Evolutionary conservation across 2,113 vertebrate species (phyloP).

Genomic region (Ibidorhyncha struthersii): DNA sequence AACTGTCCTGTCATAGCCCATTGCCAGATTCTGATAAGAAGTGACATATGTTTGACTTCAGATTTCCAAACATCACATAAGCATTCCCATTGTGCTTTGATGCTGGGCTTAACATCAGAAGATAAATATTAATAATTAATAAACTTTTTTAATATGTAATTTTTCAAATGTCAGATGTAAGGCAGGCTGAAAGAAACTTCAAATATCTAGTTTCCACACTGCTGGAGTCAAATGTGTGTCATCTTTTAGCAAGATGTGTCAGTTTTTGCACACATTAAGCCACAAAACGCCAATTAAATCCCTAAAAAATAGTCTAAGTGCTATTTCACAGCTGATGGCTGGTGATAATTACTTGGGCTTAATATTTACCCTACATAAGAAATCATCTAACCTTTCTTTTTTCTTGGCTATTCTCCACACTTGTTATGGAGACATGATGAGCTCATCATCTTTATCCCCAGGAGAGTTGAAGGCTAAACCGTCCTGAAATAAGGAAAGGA

Average conservation of each 20-base stretch:
- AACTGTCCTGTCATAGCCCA: not conserved
- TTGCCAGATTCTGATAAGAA: not conserved
- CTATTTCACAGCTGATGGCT: constrained; percentile 50
- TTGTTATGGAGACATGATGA: constrained; percentile 25
- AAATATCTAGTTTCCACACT: constrained; percentile 3
- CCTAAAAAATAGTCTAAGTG: constrained; percentile 27
- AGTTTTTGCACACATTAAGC: constrained; percentile 23
- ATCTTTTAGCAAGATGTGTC: constrained; percentile 28
- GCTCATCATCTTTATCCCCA: constrained; percentile 17
- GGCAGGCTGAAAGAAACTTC: constrained; percentile 29
- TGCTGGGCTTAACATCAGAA: constrained; percentile 25
- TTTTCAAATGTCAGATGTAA: constrained; percentile 45
- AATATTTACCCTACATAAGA: constrained; percentile 49
- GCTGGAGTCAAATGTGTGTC: constrained; percentile 22
- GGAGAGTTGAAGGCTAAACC: not conserved
- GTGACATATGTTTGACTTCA: not conserved
- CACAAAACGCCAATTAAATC: constrained; percentile 43
- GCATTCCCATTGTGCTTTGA: constrained; percentile 33
- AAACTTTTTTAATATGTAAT: constrained; percentile 5
- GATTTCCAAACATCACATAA: constrained; percentile 33
- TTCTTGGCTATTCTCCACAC: constrained; percentile 39
- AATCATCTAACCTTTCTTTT: constrained; percentile 37
- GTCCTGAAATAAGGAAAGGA: constrained; percentile 7
- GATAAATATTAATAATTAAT: constrained; percentile 56
- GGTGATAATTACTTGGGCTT: constrained; percentile 50